Base-by-base conservation (phyloP, 2,888 invertebrate genomes). In the Ischnura elegans region DNA sequence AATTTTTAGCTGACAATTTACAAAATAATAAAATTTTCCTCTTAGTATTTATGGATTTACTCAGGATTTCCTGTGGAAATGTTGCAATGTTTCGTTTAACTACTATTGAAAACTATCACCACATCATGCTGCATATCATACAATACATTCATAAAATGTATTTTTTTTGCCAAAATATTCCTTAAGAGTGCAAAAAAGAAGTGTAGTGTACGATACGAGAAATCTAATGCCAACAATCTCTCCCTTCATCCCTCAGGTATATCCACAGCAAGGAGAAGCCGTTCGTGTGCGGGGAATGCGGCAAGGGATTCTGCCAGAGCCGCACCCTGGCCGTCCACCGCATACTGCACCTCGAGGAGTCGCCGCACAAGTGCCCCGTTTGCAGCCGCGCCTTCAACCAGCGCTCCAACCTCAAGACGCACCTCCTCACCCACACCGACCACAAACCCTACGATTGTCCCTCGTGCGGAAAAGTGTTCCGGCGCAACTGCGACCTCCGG, bases 251-350 rank as follows among this genome's bases (percentile, higher is more conserved):
- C 97, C 97, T 61, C 97, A 99, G 99, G 96, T 99, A 99, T 96
- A 99, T 99, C 95, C 99, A 99, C 96, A 98, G 98, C 94, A 99
- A 99, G 96, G 99, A 99, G 96, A 99, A 99, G 95, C 99, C 99
- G 0, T 99, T 99, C 96, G 99, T 99, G 96, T 99, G 99, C 96
- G 97, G 97, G 93, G 98, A 99, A 96, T 99, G 99, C 95, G 99
- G 99, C 94, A 99, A 99, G 96, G 99, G 99, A 6, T 99, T 99
- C 96, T 99, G 99, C 95, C 99, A 99, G 96, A 98, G 98, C 93
- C 97, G 99, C 94, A 99, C 99, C 0, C 96, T 99, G 95, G 99
- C 99, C 13, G 99, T 99, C 5, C 99, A 99, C 97, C 98, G 98
- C 96, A 98, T 99, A 94, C 97, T 99, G 61, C 99, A 99, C 96